Evolutionary conservation across 1,140 invertebrate genomes (phyloP), one percentile per base, ranked within the genome.

Genomic region (Lasioglossum baleicum): DNA sequence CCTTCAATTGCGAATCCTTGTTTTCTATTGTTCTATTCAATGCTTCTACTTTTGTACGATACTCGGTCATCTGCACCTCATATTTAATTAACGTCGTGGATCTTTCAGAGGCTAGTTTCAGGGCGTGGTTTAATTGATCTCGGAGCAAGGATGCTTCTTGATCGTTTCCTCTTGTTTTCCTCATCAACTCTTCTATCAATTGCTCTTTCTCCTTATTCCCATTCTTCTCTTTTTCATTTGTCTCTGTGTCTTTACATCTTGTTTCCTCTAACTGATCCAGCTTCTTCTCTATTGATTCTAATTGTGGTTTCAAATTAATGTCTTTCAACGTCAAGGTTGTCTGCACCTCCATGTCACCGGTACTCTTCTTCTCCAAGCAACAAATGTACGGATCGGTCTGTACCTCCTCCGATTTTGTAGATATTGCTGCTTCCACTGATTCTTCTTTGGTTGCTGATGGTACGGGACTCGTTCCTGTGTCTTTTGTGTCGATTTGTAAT

Each of bases 41-140:
- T 7, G 69, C 64, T 0, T 64, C 75, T 11, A 90, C 63, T 69
- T 85, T 86, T 0, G 77, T 71, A 48, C 79, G 82, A 42, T 78
- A 88, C 63, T 92, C 90, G 0, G 81, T 44, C 17, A 91, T 76
- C 69, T 89, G 87, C 1, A 87, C 77, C 63, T 92, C 90, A 66
- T 80, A 89, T 58, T 90, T 91, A 0, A 86, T 71, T 1, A 91
- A 68, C 6, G 82, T 84, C 31, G 83, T 80, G 0, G 88, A 88
- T 20, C 90, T 83, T 69, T 91, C 88, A 0, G 91, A 89, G 3
- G 87, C 89, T 0, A 92, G 70, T 40, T 78, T 81, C n/a, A 92
- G 17, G 4, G 89, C 88, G 65, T 91, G 81, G n/a, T 84, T 82
- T 15, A 92, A 68, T 69, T 91, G 89, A 26, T 90, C 89, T 7